Conservation (phyloP, 2,888 invertebrate species). For the Leptopterna dolabrata region DNA sequence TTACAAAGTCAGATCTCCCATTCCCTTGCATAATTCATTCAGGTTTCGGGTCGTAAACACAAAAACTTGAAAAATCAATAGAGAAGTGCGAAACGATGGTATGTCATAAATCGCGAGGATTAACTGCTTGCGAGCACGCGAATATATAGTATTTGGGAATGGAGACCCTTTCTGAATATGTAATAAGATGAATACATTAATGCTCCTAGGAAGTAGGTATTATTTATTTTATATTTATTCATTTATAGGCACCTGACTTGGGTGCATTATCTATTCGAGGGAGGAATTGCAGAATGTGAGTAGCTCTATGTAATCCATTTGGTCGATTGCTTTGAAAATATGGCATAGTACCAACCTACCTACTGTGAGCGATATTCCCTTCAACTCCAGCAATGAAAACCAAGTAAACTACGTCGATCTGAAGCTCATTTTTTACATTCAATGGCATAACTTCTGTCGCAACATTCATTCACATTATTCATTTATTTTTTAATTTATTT, state of each 20-base stretch:
- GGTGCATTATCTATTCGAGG: not conserved
- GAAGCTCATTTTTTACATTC: no score
- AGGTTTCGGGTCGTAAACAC: constrained; percentile 34
- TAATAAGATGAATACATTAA: constrained; percentile 40
- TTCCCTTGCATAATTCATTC: constrained; percentile 41
- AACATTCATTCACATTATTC: no score
- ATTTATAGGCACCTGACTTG: constrained; percentile 27
- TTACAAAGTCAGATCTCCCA: constrained; percentile 40
- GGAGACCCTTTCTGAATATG: constrained; percentile 42
- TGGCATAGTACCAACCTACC: not conserved
- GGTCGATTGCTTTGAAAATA: not conserved
- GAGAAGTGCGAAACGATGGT: constrained; percentile 45
- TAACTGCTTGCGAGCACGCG: constrained; percentile 36
- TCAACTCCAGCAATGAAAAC: not conserved
- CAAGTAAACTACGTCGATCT: not conserved
- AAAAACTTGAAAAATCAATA: constrained; percentile 36
- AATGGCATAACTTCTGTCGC: no score
- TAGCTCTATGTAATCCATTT: not conserved
- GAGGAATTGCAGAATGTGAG: not conserved
- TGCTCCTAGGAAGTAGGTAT: constrained; percentile 25
- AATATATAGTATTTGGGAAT: constrained; percentile 44
- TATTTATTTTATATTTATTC: constrained; percentile 38
- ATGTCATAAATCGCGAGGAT: constrained; percentile 43
- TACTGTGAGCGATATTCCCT: not conserved
- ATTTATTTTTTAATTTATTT: no score